Percentiles rank a stretch among this genome's conserved stretches.
phyloP scores from a whole-genome alignment of 2,113 vertebrate species.

The Dipodomys spectabilis region DNA sequence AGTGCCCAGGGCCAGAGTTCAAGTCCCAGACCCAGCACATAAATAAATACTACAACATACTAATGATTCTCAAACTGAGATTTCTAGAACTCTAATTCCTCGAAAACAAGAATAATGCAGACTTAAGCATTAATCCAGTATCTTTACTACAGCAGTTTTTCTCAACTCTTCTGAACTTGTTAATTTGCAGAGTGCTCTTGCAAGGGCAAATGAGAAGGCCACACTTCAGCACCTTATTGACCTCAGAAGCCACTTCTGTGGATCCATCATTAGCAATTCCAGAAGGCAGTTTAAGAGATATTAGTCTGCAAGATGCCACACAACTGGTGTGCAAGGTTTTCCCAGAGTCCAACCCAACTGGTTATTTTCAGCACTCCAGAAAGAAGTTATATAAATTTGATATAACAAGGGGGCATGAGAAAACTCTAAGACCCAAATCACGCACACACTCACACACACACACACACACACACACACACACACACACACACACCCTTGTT shows the following conservation, averaged over 20 bases:
- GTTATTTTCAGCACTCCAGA: background rate
- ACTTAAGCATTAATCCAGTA: conserved; percentile 10
- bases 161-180: conserved; percentile 1
- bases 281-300: background rate
- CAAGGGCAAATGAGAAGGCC: background rate
- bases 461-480: too few relatives aligned
- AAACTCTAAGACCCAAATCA: background rate
- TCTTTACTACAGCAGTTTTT: background rate
- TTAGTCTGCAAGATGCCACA: background rate
- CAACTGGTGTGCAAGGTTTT: background rate
- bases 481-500: too few relatives aligned
- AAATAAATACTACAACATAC: too few relatives aligned
- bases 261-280: conserved; percentile 33
- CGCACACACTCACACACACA: too few relatives aligned
- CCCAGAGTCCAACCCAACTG: background rate
- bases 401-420: background rate
- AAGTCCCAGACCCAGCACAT: too few relatives aligned
- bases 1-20: too few relatives aligned
- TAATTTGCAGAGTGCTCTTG: background rate
- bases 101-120: background rate
- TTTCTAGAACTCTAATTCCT: conserved; percentile 2
- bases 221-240: background rate
- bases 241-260: background rate
- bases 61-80: background rate
- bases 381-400: background rate